Percentiles rank a stretch among this genome's conserved stretches.
These are phyloP conservation scores for Porites rus DNA, from an alignment of 92 coral and sea anemone species.

Conservation along the genomic window DNA sequence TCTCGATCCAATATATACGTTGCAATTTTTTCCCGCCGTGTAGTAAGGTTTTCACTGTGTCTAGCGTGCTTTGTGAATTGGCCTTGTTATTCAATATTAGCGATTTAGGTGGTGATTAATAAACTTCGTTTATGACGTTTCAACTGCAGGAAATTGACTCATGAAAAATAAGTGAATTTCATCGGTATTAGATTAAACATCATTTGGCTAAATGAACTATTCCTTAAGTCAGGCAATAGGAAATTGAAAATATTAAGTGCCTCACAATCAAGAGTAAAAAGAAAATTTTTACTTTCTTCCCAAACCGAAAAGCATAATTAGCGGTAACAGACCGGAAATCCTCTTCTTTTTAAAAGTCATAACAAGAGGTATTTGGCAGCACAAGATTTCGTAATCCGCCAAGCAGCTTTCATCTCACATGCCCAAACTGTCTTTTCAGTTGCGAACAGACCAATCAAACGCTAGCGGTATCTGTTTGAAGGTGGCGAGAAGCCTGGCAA, in stretches of 20 bases:
- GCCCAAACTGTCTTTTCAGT: conserved; percentile 34
- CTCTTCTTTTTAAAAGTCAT: conserved; percentile 52
- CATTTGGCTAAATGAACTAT: neutral
- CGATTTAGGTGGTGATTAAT: conserved; percentile 47
- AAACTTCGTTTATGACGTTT: conserved; percentile 13
- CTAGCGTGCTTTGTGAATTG: conserved; percentile 19
- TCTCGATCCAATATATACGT: neutral
- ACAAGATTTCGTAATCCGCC: conserved; percentile 52
- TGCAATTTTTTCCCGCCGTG: neutral
- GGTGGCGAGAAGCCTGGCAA: conserved; percentile 37
- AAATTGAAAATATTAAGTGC: conserved; percentile 5
- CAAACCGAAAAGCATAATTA: conserved; percentile 35
- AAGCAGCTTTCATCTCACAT: conserved; percentile 53
- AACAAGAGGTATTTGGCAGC: conserved; percentile 45
- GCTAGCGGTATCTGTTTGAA: conserved; percentile 30
- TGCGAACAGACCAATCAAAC: conserved; percentile 20
- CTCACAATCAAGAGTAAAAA: neutral
- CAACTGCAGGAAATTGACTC: conserved; percentile 16
- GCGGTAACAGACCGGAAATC: conserved; percentile 66
- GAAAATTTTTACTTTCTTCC: neutral
- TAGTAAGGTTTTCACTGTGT: neutral
- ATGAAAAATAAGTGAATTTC: neutral
- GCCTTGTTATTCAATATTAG: conserved; percentile 33
- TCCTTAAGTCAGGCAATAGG: neutral
- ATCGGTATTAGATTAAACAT: neutral